These are phyloP conservation scores for cat (Felis catus) DNA, from an alignment of 2,113 vertebrate species.

Conservation along the genomic window DNA sequence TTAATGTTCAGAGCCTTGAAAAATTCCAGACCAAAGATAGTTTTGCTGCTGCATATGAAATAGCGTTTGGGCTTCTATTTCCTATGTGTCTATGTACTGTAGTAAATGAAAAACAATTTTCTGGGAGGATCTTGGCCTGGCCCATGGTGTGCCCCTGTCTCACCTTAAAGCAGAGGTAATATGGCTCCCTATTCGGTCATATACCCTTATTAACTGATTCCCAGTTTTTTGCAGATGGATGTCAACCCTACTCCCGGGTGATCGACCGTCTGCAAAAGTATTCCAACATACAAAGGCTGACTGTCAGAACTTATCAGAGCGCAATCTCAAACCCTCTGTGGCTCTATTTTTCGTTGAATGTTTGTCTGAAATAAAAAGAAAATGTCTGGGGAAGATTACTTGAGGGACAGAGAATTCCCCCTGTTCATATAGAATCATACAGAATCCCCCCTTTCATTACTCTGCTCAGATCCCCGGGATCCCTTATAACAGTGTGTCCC, in stretches of 20 bases:
- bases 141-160: neutral
- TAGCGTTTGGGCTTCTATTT: neutral
- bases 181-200: neutral
- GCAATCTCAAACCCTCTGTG: neutral
- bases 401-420: neutral
- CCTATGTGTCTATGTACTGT: neutral
- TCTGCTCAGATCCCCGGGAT: neutral
- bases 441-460: neutral
- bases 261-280: neutral
- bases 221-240: neutral
- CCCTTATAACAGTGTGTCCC: neutral
- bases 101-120: conserved; percentile 10
- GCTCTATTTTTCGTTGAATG: neutral
- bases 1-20: conserved; percentile 13
- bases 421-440: neutral
- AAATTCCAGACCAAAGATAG: neutral
- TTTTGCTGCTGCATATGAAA: neutral
- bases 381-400: neutral
- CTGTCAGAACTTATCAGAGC: neutral
- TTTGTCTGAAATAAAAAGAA: neutral
- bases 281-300: neutral
- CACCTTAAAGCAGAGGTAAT: neutral
- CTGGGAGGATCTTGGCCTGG: neutral
- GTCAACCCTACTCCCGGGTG: neutral
- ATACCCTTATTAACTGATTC: neutral